A percentile compares a stretch with the other conserved stretches of the same genome.
Evolutionary conservation across 2,113 vertebrate species (phyloP).

Genomic region (Chloroceryle aenea): DNA sequence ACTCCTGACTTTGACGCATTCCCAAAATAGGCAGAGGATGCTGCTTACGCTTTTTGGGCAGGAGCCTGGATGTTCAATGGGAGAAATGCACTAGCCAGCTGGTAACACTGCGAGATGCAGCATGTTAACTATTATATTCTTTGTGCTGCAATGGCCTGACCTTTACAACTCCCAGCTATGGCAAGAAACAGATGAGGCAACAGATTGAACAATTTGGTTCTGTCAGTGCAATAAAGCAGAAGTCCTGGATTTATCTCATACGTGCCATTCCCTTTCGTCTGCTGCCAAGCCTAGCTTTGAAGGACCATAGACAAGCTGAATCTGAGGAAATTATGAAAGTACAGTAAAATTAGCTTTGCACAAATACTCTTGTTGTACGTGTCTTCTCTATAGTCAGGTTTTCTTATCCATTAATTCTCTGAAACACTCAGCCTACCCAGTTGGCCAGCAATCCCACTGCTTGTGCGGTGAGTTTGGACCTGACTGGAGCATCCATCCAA

Average conservation of each 20-base stretch:
- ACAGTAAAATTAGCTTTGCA: not conserved
- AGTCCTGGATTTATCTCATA: constrained; percentile 66
- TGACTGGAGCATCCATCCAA: not conserved
- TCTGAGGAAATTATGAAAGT: not conserved
- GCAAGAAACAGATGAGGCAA: constrained; percentile 70
- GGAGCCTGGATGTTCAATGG: constrained; percentile 1
- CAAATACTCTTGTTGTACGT: not conserved
- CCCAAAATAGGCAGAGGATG: constrained; percentile 44
- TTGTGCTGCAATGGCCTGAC: constrained; percentile 53
- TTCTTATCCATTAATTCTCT: not conserved
- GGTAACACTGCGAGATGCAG: constrained; percentile 39
- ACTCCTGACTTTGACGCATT: not conserved
- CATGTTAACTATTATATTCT: constrained; percentile 44
- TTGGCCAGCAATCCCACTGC: not conserved
- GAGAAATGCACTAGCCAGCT: constrained; percentile 38
- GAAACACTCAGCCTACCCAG: not conserved
- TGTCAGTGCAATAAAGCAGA: constrained; percentile 75
- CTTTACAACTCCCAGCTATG: constrained; percentile 63
- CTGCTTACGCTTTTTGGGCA: not conserved
- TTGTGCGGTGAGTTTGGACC: not conserved
- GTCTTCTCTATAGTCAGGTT: not conserved
- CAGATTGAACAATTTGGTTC: constrained; percentile 71
- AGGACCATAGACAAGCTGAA: not conserved
- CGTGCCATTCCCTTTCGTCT: constrained; percentile 46
- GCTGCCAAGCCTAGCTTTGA: constrained; percentile 46